phyloP scores from a whole-genome alignment of 2,797 vertebrate genomes.

The Acanthurus leucopareius region DNA sequence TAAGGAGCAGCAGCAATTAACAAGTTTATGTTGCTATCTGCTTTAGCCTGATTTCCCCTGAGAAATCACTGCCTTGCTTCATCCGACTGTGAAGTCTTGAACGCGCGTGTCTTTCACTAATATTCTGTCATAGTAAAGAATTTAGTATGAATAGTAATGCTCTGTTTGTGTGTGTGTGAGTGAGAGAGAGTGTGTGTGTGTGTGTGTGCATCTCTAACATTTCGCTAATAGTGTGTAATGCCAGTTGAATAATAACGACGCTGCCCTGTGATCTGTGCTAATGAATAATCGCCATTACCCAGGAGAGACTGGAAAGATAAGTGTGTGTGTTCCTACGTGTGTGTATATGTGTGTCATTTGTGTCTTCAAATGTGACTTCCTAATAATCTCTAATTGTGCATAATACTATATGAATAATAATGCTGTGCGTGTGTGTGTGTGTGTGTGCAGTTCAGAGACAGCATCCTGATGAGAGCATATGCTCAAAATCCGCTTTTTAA shows the following conservation, averaged over 20 bases:
- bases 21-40: slow-evolving; percentile 74
- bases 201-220: slow-evolving; percentile 28
- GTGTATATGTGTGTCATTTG: slow-evolving; percentile 53
- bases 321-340: slow-evolving; percentile 45
- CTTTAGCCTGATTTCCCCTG: slow-evolving; percentile 81
- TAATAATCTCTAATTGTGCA: slow-evolving; percentile 76
- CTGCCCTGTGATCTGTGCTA: slow-evolving; percentile 77
- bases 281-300: slow-evolving; percentile 78
- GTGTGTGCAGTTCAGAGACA: slow-evolving; percentile 16
- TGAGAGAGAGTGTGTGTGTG: slow-evolving; percentile 2
- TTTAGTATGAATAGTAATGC: slow-evolving; percentile 58
- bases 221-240: slow-evolving; percentile 69
- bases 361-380: slow-evolving; percentile 66
- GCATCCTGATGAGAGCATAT: slow-evolving; percentile 57
- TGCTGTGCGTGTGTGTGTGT: slow-evolving; percentile 25
- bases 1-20: slow-evolving; percentile 74
- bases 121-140: slow-evolving; percentile 58
- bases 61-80: slow-evolving; percentile 74
- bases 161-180: neutral
- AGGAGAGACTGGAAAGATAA: slow-evolving; percentile 63
- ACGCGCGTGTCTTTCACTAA: slow-evolving; percentile 34
- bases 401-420: slow-evolving; percentile 77
- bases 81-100: slow-evolving; percentile 65
- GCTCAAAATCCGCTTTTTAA: slow-evolving; percentile 61
- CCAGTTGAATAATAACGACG: slow-evolving; percentile 74